phyloP scores from a whole-genome alignment of 2,888 invertebrate species.

The Scelioninae gen. 1 region DNA sequence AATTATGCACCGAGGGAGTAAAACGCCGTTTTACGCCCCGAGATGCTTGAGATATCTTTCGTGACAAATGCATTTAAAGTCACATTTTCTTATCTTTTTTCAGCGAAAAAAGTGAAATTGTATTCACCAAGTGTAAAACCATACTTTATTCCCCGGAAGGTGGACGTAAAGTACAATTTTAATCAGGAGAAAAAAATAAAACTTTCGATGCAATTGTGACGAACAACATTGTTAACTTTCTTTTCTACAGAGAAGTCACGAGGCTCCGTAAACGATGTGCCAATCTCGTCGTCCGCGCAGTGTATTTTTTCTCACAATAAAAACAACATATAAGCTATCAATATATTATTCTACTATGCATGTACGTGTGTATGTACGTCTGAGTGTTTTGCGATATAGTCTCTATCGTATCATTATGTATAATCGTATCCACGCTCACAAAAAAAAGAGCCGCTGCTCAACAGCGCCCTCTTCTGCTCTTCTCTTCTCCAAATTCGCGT shows the following conservation, averaged over 20 bases:
- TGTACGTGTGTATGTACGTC: slow-evolving; percentile 72
- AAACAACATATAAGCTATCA: slow-evolving; percentile 84
- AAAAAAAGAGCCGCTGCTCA: slow-evolving; percentile 79
- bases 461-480: slow-evolving; percentile 76
- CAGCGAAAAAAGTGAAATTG: too few species aligned
- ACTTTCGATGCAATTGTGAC: too few species aligned
- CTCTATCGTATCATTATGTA: slow-evolving; percentile 83
- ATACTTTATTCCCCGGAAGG: too few species aligned
- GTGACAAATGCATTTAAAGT: too few species aligned
- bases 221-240: slow-evolving; percentile 9
- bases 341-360: slow-evolving; percentile 84
- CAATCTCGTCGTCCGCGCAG: slow-evolving; percentile 61
- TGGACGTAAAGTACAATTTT: too few species aligned
- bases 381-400: slow-evolving; percentile 81
- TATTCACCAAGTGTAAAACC: too few species aligned
- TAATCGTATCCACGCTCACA: slow-evolving; percentile 79
- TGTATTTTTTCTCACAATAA: slow-evolving; percentile 77
- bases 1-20: too few species aligned
- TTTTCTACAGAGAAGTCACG: slow-evolving; percentile 55
- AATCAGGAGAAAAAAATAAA: too few species aligned
- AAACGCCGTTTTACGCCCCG: too few species aligned
- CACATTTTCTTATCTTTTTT: too few species aligned
- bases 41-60: too few species aligned
- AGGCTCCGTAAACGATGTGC: slow-evolving; percentile 68
- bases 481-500: slow-evolving; percentile 66